Evolutionary conservation across 2,797 vertebrate species (phyloP).

Genomic region (Tragopan temminckii): DNA sequence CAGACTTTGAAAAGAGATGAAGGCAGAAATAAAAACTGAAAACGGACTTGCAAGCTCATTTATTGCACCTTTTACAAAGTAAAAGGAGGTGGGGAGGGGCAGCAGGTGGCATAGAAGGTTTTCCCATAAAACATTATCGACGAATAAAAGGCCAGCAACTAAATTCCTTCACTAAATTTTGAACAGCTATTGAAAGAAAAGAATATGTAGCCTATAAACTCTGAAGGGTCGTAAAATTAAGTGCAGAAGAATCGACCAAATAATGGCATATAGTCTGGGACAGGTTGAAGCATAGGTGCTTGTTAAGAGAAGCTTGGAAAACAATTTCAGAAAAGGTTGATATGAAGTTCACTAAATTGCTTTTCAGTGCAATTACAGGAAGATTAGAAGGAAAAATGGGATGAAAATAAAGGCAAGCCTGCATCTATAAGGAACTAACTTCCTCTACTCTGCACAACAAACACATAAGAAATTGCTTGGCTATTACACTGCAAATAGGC

Average conservation of each 20-base stretch:
- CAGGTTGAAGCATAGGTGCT: background rate
- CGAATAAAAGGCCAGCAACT: background rate
- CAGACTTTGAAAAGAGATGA: background rate
- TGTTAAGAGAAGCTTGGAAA: background rate
- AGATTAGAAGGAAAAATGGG: background rate
- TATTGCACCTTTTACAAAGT: background rate
- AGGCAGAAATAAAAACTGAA: conserved; percentile 24
- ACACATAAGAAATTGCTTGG: background rate
- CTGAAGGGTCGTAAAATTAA: background rate
- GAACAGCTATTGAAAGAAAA: background rate
- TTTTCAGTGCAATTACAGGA: background rate
- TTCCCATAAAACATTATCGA: background rate
- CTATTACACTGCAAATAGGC: fast-evolving
- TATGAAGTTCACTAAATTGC: background rate
- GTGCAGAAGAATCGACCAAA: background rate
- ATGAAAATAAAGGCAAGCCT: background rate
- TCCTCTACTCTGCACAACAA: background rate
- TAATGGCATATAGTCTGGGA: background rate
- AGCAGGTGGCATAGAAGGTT: background rate
- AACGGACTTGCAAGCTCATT: background rate
- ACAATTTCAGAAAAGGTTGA: background rate
- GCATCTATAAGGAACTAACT: background rate
- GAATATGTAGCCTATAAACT: background rate
- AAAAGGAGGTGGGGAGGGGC: background rate
- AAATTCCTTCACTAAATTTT: background rate